Evolutionary conservation across 1,140 invertebrate species (phyloP), one percentile per base, ranked within the genome.

Genomic region (Diuraphis noxia): DNA sequence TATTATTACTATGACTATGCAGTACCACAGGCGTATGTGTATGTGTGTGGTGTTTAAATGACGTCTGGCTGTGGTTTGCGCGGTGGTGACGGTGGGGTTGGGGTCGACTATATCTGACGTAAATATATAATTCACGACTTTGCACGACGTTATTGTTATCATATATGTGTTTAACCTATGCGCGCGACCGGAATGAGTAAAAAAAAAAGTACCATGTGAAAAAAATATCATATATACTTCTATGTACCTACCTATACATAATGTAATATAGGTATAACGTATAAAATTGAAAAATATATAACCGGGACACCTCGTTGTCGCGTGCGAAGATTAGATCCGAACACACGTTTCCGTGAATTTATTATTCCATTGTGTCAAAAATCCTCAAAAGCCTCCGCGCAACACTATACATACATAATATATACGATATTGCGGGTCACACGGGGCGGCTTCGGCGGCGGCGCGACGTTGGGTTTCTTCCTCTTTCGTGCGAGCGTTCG

Each of bases 321-420:
- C 52, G 43, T 34, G 19, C 86, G 52, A 34, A 91, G 89, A 91
- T 91, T 91, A 91, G 63, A 91, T 91, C 89, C 89, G 77, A 91
- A 91, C 89, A 91, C 89, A 91, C 89, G 89, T 91, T 91, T 91
- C 89, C 89, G 89, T 91, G 89, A 91, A 91, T 91, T 91, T 91
- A 91, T 91, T 91, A 91, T 91, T 91, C 89, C 89, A 91, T 91
- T 91, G 89, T 91, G 89, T 91, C 89, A 81, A 91, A 91, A 91
- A 91, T 91, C 77, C 43, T 91, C 89, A 91, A 91, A 91, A 91
- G 89, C 89, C 89, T 40, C 72, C 89, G 63, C 72, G 34, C 40
- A 8, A 36, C 38, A 79, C 43, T 34, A 10, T 25, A 25, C 23
- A 88, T 30, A 52, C 2, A 19, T 84, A 23, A 6, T 38, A 6